Base-by-base conservation (phyloP, 2,797 vertebrate genomes). In the Ciconia nigra region DNA sequence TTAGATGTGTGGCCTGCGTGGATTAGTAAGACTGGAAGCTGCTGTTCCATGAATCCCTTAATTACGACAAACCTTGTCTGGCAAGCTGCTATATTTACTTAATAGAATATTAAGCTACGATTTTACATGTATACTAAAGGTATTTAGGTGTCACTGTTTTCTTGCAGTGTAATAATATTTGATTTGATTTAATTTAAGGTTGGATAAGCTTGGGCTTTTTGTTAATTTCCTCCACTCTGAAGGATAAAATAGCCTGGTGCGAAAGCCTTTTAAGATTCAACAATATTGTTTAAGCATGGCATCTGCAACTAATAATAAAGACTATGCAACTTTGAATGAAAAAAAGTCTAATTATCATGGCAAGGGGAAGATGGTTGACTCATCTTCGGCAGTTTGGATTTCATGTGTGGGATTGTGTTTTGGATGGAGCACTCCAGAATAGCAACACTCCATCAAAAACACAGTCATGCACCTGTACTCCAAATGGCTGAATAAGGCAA, bases 391-490 rank as follows among this genome's bases (percentile, higher is more conserved):
- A 97, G 96, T 98, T 97, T 98, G 97, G 97, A 77, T 97, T 97
- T 95, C 98, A 98, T 89, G 97, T 98, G 98, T 98, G 97, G 97
- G 94, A 93, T 81, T 98, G 98, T 98, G 98, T 98, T 98, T 97
- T 96, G 97, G 98, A 98, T 72, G 96, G 96, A 98, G 96, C 95
- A 87, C 97, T 98, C 98, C 97, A 97, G 98, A 97, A 98, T 98
- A 98, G 98, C 98, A 98, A 97, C 98, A 98, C 97, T 98, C 98
- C 97, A 96, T 98, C 98, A 98, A 94, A 98, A 98, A 98, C 98
- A 98, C 98, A 98, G 96, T 95, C 93, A 35, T 97, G 97, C 98
- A 98, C 98, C 98, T 98, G 98, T 98, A 98, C 93, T 98, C 98
- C 98, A 98, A 98, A 98, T 98, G 98, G 97, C 95, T 70, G 96